A percentile compares a stretch with the other conserved stretches of the same genome.
Evolutionary conservation across 1,140 invertebrate genomes (phyloP).

Genomic region (Drosophila serrata): DNA sequence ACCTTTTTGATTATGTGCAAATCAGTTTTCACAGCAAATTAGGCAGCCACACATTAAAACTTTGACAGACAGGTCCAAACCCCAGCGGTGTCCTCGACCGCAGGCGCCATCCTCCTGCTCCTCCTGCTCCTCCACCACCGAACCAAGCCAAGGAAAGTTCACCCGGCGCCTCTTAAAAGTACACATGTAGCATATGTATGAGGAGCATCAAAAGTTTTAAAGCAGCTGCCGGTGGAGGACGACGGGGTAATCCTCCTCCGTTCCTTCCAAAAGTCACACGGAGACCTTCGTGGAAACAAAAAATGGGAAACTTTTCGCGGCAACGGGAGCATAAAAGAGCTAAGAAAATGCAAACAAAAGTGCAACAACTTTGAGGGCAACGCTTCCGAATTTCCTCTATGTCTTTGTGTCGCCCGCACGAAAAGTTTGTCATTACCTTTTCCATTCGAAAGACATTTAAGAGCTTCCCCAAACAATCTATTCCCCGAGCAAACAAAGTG

Average conservation of each 20-base stretch:
- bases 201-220: conserved; percentile 68
- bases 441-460: conserved; percentile 24
- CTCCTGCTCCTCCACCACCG: background rate
- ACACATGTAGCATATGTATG: conserved; percentile 60
- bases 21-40: conserved; percentile 82
- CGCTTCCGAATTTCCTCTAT: conserved; percentile 30
- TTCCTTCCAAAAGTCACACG: conserved; percentile 66
- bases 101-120: background rate
- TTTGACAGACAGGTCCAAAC: conserved; percentile 63
- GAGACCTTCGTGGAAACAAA: conserved; percentile 18
- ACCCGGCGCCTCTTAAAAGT: conserved; percentile 54
- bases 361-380: conserved; percentile 71
- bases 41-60: conserved; percentile 76
- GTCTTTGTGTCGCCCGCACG: conserved; percentile 27
- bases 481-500: background rate
- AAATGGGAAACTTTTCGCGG: conserved; percentile 54
- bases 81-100: conserved; percentile 27
- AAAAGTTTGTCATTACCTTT: conserved; percentile 39
- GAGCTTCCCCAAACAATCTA: conserved; percentile 18
- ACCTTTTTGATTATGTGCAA: conserved; percentile 70
- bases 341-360: conserved; percentile 77
- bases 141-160: conserved; percentile 45
- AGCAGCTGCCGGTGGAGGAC: conserved; percentile 35
- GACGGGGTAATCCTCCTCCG: conserved; percentile 28
- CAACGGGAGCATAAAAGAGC: conserved; percentile 66